Conservation (phyloP, 1,140 invertebrate species). For the Trichonephila clavipes region DNA sequence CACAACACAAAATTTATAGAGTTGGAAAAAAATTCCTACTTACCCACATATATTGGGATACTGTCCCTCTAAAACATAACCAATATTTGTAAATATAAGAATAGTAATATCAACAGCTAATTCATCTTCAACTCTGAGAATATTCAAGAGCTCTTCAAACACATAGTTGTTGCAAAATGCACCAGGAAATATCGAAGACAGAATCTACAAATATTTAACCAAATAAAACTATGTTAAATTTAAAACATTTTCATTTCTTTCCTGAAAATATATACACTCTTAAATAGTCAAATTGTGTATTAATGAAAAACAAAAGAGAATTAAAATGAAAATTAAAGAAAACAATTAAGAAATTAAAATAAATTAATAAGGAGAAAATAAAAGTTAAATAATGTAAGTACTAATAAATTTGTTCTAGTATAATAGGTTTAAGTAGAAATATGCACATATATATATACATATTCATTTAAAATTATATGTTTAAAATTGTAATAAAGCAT, state of each 20-base stretch:
- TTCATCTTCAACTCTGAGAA: conserved; percentile 85
- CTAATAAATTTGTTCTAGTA: too few species aligned
- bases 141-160: conserved; percentile 74
- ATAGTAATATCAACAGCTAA: conserved; percentile 87
- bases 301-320: background rate
- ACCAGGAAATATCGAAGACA: conserved; percentile 94
- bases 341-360: too few species aligned
- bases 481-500: too few species aligned
- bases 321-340: too few species aligned
- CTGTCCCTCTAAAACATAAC: conserved; percentile 77
- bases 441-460: too few species aligned
- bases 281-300: background rate
- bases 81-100: conserved; percentile 82
- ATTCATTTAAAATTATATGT: too few species aligned
- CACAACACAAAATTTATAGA: conserved; percentile 13
- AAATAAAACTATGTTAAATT: background rate
- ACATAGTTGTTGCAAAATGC: conserved; percentile 94
- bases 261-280: conserved; percentile 51
- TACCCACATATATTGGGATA: conserved; percentile 75
- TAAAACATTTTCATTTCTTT: conserved; percentile 48
- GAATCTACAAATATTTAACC: conserved; percentile 82
- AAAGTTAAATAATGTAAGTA: too few species aligned
- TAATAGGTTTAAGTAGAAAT: too few species aligned
- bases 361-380: background rate
- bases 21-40: background rate